phyloP scores from a whole-genome alignment of 2,113 vertebrate genomes.

The Calyptommatus sinebrachiatus region DNA sequence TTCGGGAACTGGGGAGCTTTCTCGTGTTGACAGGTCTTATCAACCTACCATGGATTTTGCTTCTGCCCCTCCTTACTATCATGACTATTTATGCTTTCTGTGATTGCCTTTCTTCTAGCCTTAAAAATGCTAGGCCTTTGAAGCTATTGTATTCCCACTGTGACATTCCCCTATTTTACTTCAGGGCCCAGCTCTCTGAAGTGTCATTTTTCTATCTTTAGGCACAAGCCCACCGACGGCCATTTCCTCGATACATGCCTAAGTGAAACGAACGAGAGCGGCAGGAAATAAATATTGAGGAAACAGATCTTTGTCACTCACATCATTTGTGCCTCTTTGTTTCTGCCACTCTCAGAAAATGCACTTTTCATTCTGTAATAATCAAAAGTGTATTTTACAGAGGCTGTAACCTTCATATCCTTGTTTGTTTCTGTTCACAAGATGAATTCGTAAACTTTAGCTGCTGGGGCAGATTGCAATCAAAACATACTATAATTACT shows the following conservation, averaged over 20 bases:
- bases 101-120: slow-evolving; percentile 8
- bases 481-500: neutral
- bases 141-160: neutral
- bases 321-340: neutral
- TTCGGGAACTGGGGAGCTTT: no score
- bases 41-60: neutral
- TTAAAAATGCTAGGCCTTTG: slow-evolving; percentile 6
- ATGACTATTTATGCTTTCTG: neutral
- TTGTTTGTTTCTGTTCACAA: neutral
- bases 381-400: neutral
- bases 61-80: neutral
- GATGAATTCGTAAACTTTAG: neutral
- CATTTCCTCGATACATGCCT: neutral
- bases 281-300: neutral
- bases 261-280: neutral
- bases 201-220: slow-evolving; percentile 14
- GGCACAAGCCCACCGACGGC: neutral
- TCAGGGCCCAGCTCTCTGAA: slow-evolving; percentile 9
- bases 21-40: neutral
- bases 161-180: slow-evolving; percentile 19
- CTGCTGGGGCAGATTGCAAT: neutral
- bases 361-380: neutral
- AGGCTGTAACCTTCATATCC: neutral
- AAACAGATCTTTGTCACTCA: neutral
- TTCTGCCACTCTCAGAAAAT: neutral